phyloP scores from a whole-genome alignment of 2,888 invertebrate species.

The Leptinotarsa juncta region DNA sequence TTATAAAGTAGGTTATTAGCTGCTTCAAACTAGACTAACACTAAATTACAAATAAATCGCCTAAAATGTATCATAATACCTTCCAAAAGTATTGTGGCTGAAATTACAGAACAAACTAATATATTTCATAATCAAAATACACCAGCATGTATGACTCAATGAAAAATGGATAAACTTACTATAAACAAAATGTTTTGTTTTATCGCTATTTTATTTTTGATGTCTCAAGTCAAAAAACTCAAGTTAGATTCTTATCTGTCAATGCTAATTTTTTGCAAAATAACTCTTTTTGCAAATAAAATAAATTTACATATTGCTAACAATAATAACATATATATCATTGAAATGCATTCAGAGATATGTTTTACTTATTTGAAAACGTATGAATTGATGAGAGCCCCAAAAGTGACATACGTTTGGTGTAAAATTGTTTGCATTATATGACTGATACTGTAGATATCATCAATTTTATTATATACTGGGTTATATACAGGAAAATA shows the following conservation, averaged over 20 bases:
- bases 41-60: too few relatives aligned
- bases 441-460: constrained; percentile 40
- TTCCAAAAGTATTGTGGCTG: background rate
- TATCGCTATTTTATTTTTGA: constrained; percentile 32
- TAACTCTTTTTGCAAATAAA: constrained; percentile 30
- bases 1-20: too few relatives aligned
- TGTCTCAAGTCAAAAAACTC: constrained; percentile 32
- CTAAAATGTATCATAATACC: too few relatives aligned
- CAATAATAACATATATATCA: constrained; percentile 19
- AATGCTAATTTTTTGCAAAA: constrained; percentile 29
- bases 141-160: background rate
- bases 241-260: constrained; percentile 24
- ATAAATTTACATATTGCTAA: constrained; percentile 30
- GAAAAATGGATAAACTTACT: constrained; percentile 30
- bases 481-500: constrained; percentile 44
- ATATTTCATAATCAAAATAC: constrained; percentile 24
- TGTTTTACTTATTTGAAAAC: constrained; percentile 35
- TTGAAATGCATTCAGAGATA: constrained; percentile 22
- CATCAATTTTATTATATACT: constrained; percentile 49
- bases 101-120: constrained; percentile 17
- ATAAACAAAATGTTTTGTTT: constrained; percentile 34
- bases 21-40: too few relatives aligned
- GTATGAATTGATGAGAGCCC: constrained; percentile 40
- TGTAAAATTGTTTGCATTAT: constrained; percentile 26
- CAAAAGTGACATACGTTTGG: constrained; percentile 32